A percentile compares a stretch with the other conserved stretches of the same genome.
Conservation (phyloP, 2,797 vertebrate genomes). For the Myripristis jacobus region DNA sequence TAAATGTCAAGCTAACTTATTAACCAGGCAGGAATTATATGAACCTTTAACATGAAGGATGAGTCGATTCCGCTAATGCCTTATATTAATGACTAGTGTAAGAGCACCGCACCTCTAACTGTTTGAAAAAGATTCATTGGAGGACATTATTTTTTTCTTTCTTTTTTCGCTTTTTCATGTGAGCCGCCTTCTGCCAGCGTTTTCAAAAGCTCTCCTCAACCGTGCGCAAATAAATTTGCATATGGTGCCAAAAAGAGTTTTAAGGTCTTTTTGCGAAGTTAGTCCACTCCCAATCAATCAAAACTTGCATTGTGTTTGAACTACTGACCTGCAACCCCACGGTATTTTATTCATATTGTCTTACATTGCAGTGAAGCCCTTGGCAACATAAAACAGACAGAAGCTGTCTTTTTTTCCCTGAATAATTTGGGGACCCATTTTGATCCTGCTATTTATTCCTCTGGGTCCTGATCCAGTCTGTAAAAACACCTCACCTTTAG, state of each 20-base stretch:
- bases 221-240: slow-evolving; percentile 6
- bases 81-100: slow-evolving; percentile 52
- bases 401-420: background rate
- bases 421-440: background rate
- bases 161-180: background rate
- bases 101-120: slow-evolving; percentile 7
- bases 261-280: background rate
- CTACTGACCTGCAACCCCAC: too few relatives aligned
- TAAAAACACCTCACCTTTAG: background rate
- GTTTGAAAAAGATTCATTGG: slow-evolving; percentile 33
- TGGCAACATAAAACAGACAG: background rate
- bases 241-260: background rate
- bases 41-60: slow-evolving; percentile 71
- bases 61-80: slow-evolving; percentile 55
- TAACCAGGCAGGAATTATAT: slow-evolving; percentile 64
- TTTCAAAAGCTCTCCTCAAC: too few relatives aligned
- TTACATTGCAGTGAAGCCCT: background rate
- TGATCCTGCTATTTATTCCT: background rate
- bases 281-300: background rate
- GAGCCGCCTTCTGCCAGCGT: background rate
- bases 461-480: background rate
- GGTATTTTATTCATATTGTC: too few relatives aligned
- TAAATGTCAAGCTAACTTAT: slow-evolving; percentile 70
- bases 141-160: slow-evolving; percentile 8
- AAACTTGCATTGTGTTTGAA: too few relatives aligned